Conservation (phyloP, 2,888 invertebrate species). For the Eilema sororculum region DNA sequence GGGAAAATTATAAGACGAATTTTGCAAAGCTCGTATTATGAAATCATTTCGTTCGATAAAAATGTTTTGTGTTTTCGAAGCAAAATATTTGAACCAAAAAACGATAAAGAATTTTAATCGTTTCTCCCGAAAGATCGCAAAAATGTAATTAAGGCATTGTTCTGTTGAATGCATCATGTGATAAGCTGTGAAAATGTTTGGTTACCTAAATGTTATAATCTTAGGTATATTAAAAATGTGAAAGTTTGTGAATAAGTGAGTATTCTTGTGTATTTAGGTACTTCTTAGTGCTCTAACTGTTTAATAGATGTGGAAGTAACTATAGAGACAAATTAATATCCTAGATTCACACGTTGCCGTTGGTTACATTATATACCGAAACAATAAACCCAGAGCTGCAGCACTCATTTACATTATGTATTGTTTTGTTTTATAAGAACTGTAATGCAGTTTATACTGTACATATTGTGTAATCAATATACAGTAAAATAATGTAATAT, state of each 20-base stretch:
- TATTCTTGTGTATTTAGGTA: not conserved
- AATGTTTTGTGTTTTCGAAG: not conserved
- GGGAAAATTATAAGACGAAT: not conserved
- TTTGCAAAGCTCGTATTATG: not conserved
- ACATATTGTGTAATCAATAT: too few species aligned
- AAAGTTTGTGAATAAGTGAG: not conserved
- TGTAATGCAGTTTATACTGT: too few species aligned
- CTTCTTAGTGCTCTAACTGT: not conserved
- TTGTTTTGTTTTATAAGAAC: too few species aligned
- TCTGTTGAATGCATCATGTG: not conserved
- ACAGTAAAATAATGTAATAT: too few species aligned
- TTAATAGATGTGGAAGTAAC: not conserved
- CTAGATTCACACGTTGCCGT: not conserved
- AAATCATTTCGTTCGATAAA: not conserved
- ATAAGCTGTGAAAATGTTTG: not conserved
- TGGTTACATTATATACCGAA: not conserved
- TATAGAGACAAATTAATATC: not conserved
- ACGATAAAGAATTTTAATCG: not conserved
- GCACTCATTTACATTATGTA: too few species aligned
- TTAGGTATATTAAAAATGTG: not conserved
- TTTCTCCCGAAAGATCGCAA: not conserved
- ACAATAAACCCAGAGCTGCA: too few species aligned
- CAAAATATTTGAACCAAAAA: not conserved
- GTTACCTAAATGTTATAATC: not conserved
- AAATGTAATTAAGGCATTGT: not conserved